These are phyloP conservation scores for Otus sunia DNA, from an alignment of 2,113 vertebrate species.

Conservation along the genomic window DNA sequence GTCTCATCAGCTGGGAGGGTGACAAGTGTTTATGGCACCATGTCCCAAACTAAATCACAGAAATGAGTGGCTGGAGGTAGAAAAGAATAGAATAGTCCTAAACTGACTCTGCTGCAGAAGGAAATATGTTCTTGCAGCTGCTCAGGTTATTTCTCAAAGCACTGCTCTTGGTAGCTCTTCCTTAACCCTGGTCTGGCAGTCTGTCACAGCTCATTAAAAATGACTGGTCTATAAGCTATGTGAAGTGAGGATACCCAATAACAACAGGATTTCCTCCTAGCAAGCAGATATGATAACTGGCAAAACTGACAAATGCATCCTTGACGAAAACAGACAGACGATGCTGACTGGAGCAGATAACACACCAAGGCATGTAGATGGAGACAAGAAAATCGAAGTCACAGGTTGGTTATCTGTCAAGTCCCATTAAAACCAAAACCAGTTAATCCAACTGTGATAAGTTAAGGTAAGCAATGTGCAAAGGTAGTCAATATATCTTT, in stretches of 20 bases:
- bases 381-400: background rate
- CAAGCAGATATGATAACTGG: conserved; percentile 2
- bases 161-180: background rate
- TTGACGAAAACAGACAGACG: conserved; percentile 21
- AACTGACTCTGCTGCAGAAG: background rate
- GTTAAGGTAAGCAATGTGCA: background rate
- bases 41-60: background rate
- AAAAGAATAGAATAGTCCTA: background rate
- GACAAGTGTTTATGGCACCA: background rate
- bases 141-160: background rate
- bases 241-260: background rate
- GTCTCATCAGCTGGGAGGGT: background rate
- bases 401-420: background rate
- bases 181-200: background rate
- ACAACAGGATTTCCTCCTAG: background rate
- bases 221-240: background rate
- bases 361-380: background rate
- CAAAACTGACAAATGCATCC: background rate
- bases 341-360: background rate
- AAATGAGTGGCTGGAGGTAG: background rate
- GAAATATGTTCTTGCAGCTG: background rate
- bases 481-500: background rate
- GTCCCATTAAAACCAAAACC: background rate
- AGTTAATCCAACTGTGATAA: background rate
- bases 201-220: conserved; percentile 15